Evolutionary conservation across 2,797 vertebrate genomes (phyloP).

Genomic region (Hydrolagus colliei): DNA sequence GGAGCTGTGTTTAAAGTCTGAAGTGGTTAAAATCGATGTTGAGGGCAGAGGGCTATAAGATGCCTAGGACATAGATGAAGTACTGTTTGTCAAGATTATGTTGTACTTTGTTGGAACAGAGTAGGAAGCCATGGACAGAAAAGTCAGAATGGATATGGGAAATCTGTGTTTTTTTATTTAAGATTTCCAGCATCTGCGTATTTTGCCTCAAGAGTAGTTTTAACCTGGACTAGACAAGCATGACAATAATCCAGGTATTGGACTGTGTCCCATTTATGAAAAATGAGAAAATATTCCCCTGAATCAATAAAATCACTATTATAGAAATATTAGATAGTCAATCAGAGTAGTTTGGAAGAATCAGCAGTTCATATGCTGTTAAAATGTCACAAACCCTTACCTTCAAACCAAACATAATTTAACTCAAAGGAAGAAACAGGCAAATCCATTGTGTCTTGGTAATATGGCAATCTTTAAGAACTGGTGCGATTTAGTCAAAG

Average conservation of each 20-base stretch:
- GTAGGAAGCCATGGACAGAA: too few relatives aligned
- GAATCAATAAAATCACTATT: conserved; percentile 1
- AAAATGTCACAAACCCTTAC: conserved; percentile 15
- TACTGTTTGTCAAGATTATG: too few relatives aligned
- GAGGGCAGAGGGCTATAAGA: too few relatives aligned
- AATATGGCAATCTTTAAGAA: background rate
- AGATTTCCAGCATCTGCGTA: too few relatives aligned
- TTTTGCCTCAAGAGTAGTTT: background rate
- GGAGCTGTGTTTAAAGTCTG: too few relatives aligned
- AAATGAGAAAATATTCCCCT: conserved; percentile 19
- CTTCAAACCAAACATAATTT: background rate
- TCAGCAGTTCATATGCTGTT: conserved; percentile 9
- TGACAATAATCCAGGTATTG: background rate
- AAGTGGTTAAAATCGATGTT: too few relatives aligned
- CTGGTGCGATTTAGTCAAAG: background rate
- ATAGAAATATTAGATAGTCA: conserved; percentile 26
- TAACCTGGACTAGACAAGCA: background rate
- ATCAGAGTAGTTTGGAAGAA: background rate
- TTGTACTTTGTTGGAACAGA: too few relatives aligned
- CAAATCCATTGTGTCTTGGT: background rate
- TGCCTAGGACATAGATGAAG: too few relatives aligned
- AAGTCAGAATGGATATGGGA: too few relatives aligned
- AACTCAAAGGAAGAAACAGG: background rate
- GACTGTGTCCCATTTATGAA: conserved; percentile 8
- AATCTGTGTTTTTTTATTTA: too few relatives aligned